Percentiles rank a stretch among this genome's conserved stretches.
Evolutionary conservation across 1,140 invertebrate genomes (phyloP).

Genomic region (Leptinotarsa lineolata): DNA sequence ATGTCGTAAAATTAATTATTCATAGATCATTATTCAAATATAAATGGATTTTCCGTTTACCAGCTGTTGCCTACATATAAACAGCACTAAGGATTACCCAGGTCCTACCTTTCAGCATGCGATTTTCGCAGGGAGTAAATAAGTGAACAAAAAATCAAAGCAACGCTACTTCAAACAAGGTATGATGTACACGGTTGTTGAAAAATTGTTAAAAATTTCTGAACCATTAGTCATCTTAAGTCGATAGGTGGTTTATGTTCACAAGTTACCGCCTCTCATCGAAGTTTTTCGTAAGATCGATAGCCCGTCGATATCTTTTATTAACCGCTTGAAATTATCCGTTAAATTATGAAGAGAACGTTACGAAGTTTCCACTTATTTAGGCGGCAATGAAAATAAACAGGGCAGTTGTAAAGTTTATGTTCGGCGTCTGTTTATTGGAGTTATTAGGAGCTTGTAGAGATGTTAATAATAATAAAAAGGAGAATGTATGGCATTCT

Average conservation of each 20-base stretch:
- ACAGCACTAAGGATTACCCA: no score
- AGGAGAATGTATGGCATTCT: background rate
- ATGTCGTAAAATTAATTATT: no score
- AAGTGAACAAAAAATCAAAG: no score
- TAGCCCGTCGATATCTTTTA: background rate
- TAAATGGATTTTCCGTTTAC: no score
- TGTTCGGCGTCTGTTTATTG: background rate
- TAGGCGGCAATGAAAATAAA: background rate
- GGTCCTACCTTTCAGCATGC: no score
- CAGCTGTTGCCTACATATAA: no score
- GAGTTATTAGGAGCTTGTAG: background rate
- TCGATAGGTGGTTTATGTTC: background rate
- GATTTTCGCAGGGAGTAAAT: no score
- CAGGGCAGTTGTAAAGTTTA: background rate
- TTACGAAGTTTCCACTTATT: slow-evolving; percentile 1
- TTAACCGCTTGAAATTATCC: background rate
- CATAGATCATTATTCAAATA: no score
- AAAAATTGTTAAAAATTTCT: background rate
- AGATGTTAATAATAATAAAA: background rate
- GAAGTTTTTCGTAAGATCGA: background rate
- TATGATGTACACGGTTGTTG: no score
- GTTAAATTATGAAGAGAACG: background rate
- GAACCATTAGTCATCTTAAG: background rate
- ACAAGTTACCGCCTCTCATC: background rate
- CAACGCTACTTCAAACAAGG: no score